phyloP scores from a whole-genome alignment of 2,888 invertebrate species.

The Acronicta alni region DNA sequence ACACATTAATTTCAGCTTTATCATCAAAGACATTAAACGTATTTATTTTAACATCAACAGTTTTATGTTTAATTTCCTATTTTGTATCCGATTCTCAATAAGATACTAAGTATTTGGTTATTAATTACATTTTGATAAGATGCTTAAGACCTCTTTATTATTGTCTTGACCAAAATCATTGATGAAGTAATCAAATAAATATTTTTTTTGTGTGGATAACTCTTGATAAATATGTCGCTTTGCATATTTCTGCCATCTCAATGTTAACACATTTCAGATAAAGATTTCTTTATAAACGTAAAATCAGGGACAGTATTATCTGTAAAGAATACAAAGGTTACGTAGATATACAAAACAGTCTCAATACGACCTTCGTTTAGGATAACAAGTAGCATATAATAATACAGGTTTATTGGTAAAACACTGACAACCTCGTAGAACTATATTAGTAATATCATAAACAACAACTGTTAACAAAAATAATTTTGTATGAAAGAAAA shows the following conservation, averaged over 20 bases:
- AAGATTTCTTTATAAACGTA: conserved; percentile 3
- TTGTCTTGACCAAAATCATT: too few species aligned
- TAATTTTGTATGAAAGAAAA: too few species aligned
- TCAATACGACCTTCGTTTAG: conserved; percentile 19
- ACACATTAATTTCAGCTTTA: conserved; percentile 9
- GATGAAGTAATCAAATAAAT: too few species aligned
- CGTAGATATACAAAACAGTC: conserved; percentile 11
- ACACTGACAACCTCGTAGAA: too few species aligned
- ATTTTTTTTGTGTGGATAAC: too few species aligned
- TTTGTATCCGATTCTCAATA: too few species aligned
- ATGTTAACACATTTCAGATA: conserved; percentile 24
- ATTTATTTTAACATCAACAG: background rate
- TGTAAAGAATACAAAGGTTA: conserved; percentile 16
- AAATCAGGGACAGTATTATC: conserved; percentile 22
- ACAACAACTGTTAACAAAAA: too few species aligned
- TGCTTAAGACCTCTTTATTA: too few species aligned
- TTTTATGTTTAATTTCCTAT: background rate
- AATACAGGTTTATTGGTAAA: too few species aligned
- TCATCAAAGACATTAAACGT: conserved; percentile 4
- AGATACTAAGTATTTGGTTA: background rate
- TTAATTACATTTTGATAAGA: background rate
- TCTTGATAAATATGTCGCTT: too few species aligned
- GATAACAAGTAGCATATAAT: conserved; percentile 2
- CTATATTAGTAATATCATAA: too few species aligned
- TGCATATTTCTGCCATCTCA: too few species aligned